Conservation (phyloP, 1,140 invertebrate genomes). For the Heliconius congener region DNA sequence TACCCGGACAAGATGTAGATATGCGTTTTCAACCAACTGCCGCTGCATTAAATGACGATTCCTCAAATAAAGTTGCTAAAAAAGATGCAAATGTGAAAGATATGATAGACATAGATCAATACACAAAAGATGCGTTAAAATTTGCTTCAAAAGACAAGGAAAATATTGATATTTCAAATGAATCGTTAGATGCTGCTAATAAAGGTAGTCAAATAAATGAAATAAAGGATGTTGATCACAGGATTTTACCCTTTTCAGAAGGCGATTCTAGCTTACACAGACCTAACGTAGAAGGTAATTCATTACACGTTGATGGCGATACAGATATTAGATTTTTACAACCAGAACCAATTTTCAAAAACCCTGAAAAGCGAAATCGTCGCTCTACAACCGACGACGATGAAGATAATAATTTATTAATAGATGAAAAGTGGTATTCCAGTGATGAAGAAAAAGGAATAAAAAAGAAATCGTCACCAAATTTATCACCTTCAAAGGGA, state of each 20-base stretch:
- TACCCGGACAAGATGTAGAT: conserved; percentile 78
- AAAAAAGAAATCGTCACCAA: conserved; percentile 72
- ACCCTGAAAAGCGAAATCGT: conserved; percentile 72
- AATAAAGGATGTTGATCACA: conserved; percentile 80
- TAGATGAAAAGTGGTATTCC: conserved; percentile 89
- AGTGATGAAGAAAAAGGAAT: conserved; percentile 85
- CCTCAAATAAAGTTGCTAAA: conserved; percentile 40
- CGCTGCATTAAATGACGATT: conserved; percentile 49
- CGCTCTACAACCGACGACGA: conserved; percentile 80
- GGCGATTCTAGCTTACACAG: conserved; percentile 54
- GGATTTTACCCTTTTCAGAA: conserved; percentile 75
- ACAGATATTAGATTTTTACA: conserved; percentile 78
- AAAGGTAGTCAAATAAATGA: conserved; percentile 58
- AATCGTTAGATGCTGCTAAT: conserved; percentile 57
- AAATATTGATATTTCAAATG: conserved; percentile 75
- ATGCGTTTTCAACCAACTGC: conserved; percentile 77
- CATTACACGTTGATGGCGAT: conserved; percentile 72
- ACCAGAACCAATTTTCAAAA: conserved; percentile 72
- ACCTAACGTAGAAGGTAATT: conserved; percentile 58
- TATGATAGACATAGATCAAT: conserved; percentile 80
- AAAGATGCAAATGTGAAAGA: conserved; percentile 63
- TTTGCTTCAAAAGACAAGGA: conserved; percentile 77
- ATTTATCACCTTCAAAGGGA: conserved; percentile 54
- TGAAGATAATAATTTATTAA: conserved; percentile 81
- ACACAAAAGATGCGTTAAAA: conserved; percentile 80